Evolutionary conservation across 2,888 invertebrate species (phyloP), one percentile per base, ranked within the genome.

Genomic region (Biston stratarius): DNA sequence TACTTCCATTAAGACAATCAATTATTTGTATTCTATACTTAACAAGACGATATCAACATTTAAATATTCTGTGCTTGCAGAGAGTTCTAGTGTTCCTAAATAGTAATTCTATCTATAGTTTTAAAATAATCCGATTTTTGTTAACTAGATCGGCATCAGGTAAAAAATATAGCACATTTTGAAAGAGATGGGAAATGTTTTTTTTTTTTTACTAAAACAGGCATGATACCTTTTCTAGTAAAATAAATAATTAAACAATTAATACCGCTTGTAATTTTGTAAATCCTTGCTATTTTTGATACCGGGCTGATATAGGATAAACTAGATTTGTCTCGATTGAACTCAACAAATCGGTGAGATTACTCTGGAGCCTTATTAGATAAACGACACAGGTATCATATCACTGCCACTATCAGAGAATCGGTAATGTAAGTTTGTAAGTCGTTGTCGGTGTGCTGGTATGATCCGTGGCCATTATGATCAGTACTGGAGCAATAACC

Each of bases 401-500:
- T 49, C 86, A 88, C 88, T 88, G 88, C 86, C 88, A 89, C 76
- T 79, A 74, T 75, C 77, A 69, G 75, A 75, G 72, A 75, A 77
- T 77, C 71, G 74, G 68, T 73, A 78, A 77, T 70, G 69, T 79
- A 79, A 76, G 73, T 67, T 73, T 67, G 71, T 77, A 69, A 80
- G 79, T 80, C 84, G 91, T 91, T 91, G 91, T 89, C 90, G 87
- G 79, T 87, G 88, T 85, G 91, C 81, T 76, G 81, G 81, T 84
- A 79, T 72, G 66, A 11, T 9, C 63, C 69, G 71, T 56, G n/a
- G 72, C 72, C 53, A 60, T 38, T 42, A 33, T 12, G 14, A 56
- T 59, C 67, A 65, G 45, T 52, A 67, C 61, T 63, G 52, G 57
- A 57, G 64, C 14, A 10, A 38, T 7, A 60, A 56, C 68, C 48